A percentile compares a stretch with the other conserved stretches of the same genome.
Conservation (phyloP, 2,888 invertebrate genomes). For the Parnassius orleans region DNA sequence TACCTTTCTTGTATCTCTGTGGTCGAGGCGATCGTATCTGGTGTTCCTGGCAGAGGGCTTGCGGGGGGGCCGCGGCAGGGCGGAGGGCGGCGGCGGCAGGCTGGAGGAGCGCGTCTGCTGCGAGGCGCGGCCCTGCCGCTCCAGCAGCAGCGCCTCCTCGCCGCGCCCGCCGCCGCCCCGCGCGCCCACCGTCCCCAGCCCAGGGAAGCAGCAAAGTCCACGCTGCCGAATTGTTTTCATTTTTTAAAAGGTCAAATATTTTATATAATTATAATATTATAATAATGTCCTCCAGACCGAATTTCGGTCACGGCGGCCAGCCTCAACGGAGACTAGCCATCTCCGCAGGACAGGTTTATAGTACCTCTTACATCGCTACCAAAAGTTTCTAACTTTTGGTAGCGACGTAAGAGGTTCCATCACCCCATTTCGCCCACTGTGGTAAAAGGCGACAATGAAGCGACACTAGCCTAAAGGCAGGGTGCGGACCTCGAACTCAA, state of each 20-base stretch:
- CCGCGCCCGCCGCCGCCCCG: slow-evolving; percentile 72
- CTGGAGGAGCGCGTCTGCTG: slow-evolving; percentile 86
- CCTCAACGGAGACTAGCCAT: no score
- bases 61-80: slow-evolving; percentile 85
- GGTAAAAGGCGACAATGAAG: no score
- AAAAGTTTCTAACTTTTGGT: no score
- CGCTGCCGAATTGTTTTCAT: slow-evolving; percentile 75
- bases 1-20: slow-evolving; percentile 69
- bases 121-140: slow-evolving; percentile 88
- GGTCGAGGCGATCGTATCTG: slow-evolving; percentile 84
- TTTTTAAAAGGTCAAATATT: background rate
- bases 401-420: no score
- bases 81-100: slow-evolving; percentile 86
- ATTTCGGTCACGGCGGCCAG: no score
- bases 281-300: no score
- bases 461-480: no score
- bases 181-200: slow-evolving; percentile 61
- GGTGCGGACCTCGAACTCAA: no score
- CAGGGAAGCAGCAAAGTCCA: slow-evolving; percentile 91
- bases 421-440: no score
- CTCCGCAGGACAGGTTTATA: no score
- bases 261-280: no score
- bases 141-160: slow-evolving; percentile 87
- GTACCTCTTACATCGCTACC: no score
- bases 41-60: slow-evolving; percentile 80